A percentile compares a stretch with the other conserved stretches of the same genome.
phyloP scores from a whole-genome alignment of 2,113 vertebrate species.

The Takifugu bimaculatus region DNA sequence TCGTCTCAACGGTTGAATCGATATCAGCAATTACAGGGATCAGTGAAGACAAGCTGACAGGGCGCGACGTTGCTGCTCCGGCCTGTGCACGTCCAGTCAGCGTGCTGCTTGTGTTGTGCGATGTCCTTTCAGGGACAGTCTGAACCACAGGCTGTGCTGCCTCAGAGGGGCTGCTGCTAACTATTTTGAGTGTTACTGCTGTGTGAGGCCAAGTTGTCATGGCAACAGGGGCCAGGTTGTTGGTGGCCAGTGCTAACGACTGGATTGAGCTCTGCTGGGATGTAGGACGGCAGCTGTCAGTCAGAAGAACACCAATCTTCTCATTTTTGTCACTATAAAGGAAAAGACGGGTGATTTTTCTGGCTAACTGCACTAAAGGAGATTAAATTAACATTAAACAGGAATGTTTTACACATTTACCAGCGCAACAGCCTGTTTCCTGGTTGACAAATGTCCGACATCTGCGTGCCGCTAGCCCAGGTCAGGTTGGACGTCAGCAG shows the following conservation, averaged over 20 bases:
- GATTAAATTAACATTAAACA: background rate
- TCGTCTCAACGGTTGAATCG: background rate
- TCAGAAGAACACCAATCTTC: constrained; percentile 54
- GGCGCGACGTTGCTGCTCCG: background rate
- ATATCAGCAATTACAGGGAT: background rate
- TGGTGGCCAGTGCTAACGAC: background rate
- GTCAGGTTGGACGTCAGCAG: constrained; percentile 50
- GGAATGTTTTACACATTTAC: constrained; percentile 16
- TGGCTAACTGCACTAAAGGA: no score
- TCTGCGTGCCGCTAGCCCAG: constrained; percentile 38
- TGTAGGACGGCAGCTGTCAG: constrained; percentile 37
- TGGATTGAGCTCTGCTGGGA: background rate
- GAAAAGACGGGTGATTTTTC: background rate
- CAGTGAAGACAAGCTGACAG: background rate
- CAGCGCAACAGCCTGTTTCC: constrained; percentile 32
- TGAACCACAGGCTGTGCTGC: background rate
- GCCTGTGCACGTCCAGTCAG: background rate
- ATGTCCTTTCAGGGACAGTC: background rate
- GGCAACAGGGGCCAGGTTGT: background rate
- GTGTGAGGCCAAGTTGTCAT: background rate
- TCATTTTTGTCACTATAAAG: constrained; percentile 37
- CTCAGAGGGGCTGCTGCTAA: background rate
- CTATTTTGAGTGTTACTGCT: background rate
- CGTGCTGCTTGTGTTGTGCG: constrained; percentile 5
- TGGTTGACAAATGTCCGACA: constrained; percentile 36